These are phyloP conservation scores for Haliaeetus leucogaster DNA, from an alignment of 2,113 vertebrate species.

Conservation along the genomic window DNA sequence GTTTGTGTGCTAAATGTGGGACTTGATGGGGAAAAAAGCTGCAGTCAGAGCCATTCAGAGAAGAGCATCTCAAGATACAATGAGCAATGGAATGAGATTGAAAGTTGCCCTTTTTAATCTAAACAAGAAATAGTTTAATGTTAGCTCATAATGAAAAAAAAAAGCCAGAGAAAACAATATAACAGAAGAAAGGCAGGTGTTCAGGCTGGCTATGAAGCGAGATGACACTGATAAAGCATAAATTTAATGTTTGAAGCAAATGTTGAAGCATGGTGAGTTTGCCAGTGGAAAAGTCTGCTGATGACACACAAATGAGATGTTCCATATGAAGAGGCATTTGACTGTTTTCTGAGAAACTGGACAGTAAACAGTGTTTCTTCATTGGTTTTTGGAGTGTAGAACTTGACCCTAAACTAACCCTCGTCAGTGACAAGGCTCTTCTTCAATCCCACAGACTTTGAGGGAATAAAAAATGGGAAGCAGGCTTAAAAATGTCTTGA, in stretches of 20 bases:
- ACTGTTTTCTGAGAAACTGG: neutral
- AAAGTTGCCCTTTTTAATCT: neutral
- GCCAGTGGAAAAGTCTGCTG: neutral
- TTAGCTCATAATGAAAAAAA: neutral
- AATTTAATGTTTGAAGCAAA: neutral
- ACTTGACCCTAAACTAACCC: neutral
- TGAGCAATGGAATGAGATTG: neutral
- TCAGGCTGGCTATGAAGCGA: neutral
- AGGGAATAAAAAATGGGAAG: neutral
- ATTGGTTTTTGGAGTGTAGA: neutral
- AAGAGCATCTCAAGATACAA: neutral
- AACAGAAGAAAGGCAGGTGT: neutral
- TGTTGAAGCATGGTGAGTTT: neutral
- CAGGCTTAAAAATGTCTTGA: neutral
- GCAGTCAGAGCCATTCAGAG: neutral
- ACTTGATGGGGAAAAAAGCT: neutral
- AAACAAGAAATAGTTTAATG: neutral
- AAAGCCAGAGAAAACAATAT: neutral
- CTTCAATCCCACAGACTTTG: neutral
- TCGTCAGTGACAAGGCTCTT: neutral
- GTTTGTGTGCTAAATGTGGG: neutral
- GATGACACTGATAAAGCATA: neutral
- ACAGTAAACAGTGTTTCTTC: neutral
- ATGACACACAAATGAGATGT: neutral
- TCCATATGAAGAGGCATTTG: neutral